A percentile compares a stretch with the other conserved stretches of the same genome.
phyloP scores from a whole-genome alignment of 2,888 invertebrate genomes.

The Callinectes sapidus region DNA sequence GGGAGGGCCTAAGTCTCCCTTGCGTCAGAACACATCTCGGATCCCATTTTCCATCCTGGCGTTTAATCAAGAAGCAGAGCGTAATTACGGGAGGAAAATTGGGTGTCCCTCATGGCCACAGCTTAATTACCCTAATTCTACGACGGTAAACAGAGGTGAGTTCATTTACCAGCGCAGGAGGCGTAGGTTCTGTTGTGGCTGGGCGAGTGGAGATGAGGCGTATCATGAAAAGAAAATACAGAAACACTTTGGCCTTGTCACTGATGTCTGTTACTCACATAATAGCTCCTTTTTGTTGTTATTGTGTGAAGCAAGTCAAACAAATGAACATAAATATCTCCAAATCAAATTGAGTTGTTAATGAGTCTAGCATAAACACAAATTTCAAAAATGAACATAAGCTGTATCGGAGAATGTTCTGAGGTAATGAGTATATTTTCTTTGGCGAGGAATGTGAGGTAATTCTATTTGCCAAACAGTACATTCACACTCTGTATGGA shows the following conservation, averaged over 20 bases:
- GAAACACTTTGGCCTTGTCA: background rate
- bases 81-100: slow-evolving; percentile 10
- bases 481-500: background rate
- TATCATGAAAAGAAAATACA: background rate
- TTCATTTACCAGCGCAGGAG: slow-evolving; percentile 6
- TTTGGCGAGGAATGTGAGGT: background rate
- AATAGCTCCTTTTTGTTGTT: too few species aligned
- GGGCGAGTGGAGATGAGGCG: background rate
- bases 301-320: too few species aligned
- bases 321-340: too few species aligned
- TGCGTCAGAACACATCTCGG: background rate
- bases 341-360: too few species aligned
- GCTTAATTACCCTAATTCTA: slow-evolving; percentile 21
- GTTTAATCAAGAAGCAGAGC: slow-evolving; percentile 19
- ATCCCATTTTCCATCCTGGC: slow-evolving; percentile 12
- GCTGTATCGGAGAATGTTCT: background rate
- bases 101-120: slow-evolving; percentile 24
- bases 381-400: too few species aligned
- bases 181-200: background rate
- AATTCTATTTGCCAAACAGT: background rate
- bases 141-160: slow-evolving; percentile 1
- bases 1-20: background rate
- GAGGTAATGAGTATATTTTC: background rate
- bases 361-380: too few species aligned
- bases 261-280: too few species aligned